A percentile compares a stretch with the other conserved stretches of the same genome.
These are phyloP conservation scores for Trachops cirrhosus DNA, from an alignment of 2,797 vertebrate genomes.

Conservation along the genomic window DNA sequence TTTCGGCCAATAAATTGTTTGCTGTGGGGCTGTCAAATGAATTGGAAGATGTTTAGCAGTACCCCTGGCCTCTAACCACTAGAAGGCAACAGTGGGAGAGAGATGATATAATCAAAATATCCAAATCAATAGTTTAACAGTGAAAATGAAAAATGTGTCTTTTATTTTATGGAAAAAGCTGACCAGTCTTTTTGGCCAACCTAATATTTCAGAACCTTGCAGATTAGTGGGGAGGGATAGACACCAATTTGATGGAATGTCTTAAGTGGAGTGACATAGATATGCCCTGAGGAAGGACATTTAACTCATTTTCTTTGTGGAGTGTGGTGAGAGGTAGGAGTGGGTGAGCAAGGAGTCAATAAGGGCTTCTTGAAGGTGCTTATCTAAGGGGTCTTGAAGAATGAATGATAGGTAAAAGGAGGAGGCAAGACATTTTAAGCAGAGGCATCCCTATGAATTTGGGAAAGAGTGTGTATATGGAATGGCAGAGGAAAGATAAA, in stretches of 20 bases:
- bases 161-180: neutral
- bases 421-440: neutral
- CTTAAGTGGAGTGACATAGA: neutral
- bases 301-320: neutral
- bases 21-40: neutral
- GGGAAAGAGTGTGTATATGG: neutral
- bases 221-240: neutral
- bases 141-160: neutral
- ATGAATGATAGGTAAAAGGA: neutral
- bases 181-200: neutral
- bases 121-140: neutral
- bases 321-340: neutral
- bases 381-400: neutral
- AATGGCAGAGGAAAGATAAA: neutral
- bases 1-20: neutral
- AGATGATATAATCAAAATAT: neutral
- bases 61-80: neutral
- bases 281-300: neutral
- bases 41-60: neutral
- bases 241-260: neutral
- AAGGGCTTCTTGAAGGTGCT: neutral
- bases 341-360: neutral
- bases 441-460: neutral
- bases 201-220: neutral
- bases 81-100: neutral